phyloP scores from a whole-genome alignment of 2,888 invertebrate species.

The Leptopilina myrica region DNA sequence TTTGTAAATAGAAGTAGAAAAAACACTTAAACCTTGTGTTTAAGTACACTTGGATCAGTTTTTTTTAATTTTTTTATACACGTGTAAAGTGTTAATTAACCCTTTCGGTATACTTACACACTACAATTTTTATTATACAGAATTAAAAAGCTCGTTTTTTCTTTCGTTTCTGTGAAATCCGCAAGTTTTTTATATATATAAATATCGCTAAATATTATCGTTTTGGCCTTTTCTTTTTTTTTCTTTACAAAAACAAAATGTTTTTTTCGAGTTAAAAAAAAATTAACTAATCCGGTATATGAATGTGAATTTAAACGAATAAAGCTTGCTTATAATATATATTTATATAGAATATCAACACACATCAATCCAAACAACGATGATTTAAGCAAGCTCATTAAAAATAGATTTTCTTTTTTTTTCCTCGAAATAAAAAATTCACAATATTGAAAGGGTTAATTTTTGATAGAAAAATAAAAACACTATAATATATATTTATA shows the following conservation, averaged over 20 bases:
- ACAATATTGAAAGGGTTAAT: slow-evolving; percentile 4
- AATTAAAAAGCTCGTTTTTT: neutral
- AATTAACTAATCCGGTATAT: neutral
- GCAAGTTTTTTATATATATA: neutral
- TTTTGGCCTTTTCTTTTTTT: slow-evolving; percentile 32
- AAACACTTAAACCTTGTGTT: slow-evolving; percentile 16
- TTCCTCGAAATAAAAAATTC: neutral
- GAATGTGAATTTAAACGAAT: no score
- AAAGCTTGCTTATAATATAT: neutral
- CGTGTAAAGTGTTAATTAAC: slow-evolving; percentile 2
- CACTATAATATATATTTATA: neutral
- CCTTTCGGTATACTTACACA: neutral
- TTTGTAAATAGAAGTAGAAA: neutral
- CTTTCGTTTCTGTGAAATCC: neutral
- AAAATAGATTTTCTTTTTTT: neutral
- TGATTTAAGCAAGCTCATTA: slow-evolving; percentile 10
- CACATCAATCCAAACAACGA: slow-evolving; percentile 13
- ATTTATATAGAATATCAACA: slow-evolving; percentile 3
- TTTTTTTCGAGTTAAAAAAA: neutral
- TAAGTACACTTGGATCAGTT: slow-evolving; percentile 4
- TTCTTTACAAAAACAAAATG: slow-evolving; percentile 12
- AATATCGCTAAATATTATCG: neutral
- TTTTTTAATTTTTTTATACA: neutral
- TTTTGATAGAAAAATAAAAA: slow-evolving; percentile 11
- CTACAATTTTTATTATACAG: slow-evolving; percentile 13